A percentile compares a stretch with the other conserved stretches of the same genome.
phyloP scores from a whole-genome alignment of 2,797 vertebrate species.

The Haliaeetus albicilla region DNA sequence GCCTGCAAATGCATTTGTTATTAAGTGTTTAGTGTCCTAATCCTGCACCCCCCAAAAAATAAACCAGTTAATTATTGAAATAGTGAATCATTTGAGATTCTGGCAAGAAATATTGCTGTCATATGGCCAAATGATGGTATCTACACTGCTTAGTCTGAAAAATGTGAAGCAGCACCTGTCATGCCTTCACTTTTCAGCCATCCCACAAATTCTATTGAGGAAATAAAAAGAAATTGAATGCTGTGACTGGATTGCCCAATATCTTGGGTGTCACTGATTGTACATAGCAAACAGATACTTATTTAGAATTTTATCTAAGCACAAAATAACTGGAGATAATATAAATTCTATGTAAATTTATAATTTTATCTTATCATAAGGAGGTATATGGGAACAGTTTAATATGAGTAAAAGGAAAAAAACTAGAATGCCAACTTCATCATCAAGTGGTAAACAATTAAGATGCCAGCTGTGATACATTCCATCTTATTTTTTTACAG shows the following conservation, averaged over 20 bases:
- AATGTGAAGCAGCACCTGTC: not conserved
- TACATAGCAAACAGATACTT: not conserved
- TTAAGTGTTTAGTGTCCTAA: not conserved
- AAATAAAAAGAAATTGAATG: not conserved
- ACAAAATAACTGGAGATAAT: not conserved
- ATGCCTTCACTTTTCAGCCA: not conserved
- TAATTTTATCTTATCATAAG: not conserved
- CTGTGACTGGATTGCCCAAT: not conserved
- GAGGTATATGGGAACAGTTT: not conserved
- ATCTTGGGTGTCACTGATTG: not conserved
- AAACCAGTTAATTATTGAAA: not conserved
- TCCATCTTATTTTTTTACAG: not conserved
- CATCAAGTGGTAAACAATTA: not conserved
- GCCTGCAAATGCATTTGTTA: not conserved
- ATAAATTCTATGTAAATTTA: not conserved
- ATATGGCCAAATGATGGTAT: not conserved
- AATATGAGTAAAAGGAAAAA: not conserved
- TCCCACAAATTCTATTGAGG: not conserved
- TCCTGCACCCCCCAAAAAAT: not conserved
- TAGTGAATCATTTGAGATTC: not conserved
- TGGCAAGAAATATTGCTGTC: not conserved
- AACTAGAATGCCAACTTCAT: not conserved
- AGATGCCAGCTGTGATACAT: not conserved
- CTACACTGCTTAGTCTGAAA: not conserved
- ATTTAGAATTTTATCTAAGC: not conserved